These are phyloP conservation scores for Nothoprocta pentlandii DNA, from an alignment of 2,113 vertebrate species.

Conservation along the genomic window DNA sequence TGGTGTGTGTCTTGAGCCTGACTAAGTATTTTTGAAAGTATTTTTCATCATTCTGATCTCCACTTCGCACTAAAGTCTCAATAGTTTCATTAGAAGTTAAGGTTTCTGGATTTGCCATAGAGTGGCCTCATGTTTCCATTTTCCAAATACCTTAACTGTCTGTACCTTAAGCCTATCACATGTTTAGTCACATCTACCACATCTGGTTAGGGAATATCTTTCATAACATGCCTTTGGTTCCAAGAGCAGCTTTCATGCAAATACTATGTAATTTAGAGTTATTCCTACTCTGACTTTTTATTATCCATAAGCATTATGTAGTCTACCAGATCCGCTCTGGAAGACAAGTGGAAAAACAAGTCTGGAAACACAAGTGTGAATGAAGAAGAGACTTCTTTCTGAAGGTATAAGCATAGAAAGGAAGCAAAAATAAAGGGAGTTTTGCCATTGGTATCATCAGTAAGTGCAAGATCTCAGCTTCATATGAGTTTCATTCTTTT, in stretches of 20 bases:
- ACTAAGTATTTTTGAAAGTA: background rate
- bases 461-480: background rate
- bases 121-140: background rate
- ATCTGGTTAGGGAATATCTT: background rate
- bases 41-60: background rate
- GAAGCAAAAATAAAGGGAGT: background rate
- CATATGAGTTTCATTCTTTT: background rate
- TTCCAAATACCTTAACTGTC: background rate
- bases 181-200: background rate
- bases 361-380: background rate
- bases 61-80: background rate
- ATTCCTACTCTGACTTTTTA: background rate
- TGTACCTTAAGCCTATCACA: background rate
- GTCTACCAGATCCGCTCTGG: constrained; percentile 27
- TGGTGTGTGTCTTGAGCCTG: background rate
- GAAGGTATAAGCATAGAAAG: background rate
- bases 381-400: background rate
- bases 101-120: background rate
- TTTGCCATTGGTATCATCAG: background rate
- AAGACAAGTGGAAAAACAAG: background rate
- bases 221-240: constrained; percentile 27
- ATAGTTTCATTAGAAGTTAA: background rate
- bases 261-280: background rate
- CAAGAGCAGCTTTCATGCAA: background rate
- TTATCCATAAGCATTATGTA: constrained; percentile 13